Evolutionary conservation across 2,797 vertebrate genomes (phyloP), one percentile per base, ranked within the genome.

Genomic region (Amphiprion clarkii): DNA sequence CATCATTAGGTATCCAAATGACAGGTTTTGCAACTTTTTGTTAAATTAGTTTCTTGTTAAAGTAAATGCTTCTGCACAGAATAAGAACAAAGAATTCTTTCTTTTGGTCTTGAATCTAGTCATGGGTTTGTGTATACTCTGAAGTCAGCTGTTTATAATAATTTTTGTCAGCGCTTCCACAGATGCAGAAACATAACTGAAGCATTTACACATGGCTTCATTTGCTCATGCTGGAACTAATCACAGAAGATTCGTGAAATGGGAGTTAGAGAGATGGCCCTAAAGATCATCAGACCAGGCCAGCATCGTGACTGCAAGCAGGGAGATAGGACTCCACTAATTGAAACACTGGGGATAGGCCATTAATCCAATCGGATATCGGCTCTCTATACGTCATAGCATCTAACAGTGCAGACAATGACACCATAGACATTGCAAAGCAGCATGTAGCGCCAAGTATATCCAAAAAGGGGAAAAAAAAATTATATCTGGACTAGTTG

Each of bases 261-360:
- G 21, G 39, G 46, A 44, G 53, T 82, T 63, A 70, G 55, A 66
- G 58, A 74, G 14, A 53, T 65, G 57, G 14, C 56, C 33, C 16
- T 67, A 83, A 66, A 88, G 83, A 89, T 87, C 88, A 86, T 67
- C 44, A 74, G 55, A 57, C 44, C 53, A 81, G 78, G 78, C 79
- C 69, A 81, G 68, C 61, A 70, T 48, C 12, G 4, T 67, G 66
- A 76, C 62, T 64, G 33, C 71, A 78, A 2, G 17, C 56, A 55
- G 62, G 52, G 79, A 46, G 59, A n/a, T 67, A 39, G 36, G 58
- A 4, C 36, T 23, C 11, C 21, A 19, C 57, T 76, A 75, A 82
- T 57, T 79, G 52, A 72, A 77, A 75, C 65, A 48, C 27, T 66
- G 60, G n/a, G 48, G 36, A 79, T 4, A 74, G 65, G 60, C 56